Evolutionary conservation across 2,113 vertebrate genomes (phyloP), one percentile per base, ranked within the genome.

Genomic region (Rattus rattus): DNA sequence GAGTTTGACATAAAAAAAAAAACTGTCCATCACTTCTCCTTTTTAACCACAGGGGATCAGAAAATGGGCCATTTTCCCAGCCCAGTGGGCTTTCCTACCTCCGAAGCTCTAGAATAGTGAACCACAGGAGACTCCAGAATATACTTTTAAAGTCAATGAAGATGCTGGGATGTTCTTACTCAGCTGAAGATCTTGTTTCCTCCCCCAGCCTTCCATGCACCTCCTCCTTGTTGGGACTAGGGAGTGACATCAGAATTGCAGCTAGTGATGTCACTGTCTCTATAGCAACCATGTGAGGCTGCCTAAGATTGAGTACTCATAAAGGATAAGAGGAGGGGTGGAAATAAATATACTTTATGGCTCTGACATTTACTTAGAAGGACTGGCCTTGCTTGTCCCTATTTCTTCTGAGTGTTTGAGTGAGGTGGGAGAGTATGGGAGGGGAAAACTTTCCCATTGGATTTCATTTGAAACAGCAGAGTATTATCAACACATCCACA

Each of bases 181-280:
- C 97, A 95, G 80, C 90, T 96, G 89, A 47, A 90, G 93, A 95
- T 98, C 95, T 98, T 97, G 95, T 96, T 97, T 98, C 93, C 88
- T 97, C 92, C 89, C 76, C 95, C 76, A 96, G 61, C 47, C 96
- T 97, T 91, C 83, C 91, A 93, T 95, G 96, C 17, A 96, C 73
- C 96, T 85, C 91, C 47, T 85, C 87, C 94, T 97, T 97, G 96
- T 80, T 97, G 94, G 97, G 98, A 96, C 96, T 97, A 86, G 67
- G 94, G 75, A 96, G 95, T 97, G 98, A 98, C 95, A 96, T 98
- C 97, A 98, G 96, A 98, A 98, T 97, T 33, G 81, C 75, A 95
- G 73, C 90, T 95, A 94, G 75, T 96, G 94, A 97, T 49, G 83
- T 95, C 96, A 94, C 33, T 80, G 89, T 98, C 95, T 97, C 98